phyloP scores from a whole-genome alignment of 2,797 vertebrate species.

The Notolabrus celidotus region DNA sequence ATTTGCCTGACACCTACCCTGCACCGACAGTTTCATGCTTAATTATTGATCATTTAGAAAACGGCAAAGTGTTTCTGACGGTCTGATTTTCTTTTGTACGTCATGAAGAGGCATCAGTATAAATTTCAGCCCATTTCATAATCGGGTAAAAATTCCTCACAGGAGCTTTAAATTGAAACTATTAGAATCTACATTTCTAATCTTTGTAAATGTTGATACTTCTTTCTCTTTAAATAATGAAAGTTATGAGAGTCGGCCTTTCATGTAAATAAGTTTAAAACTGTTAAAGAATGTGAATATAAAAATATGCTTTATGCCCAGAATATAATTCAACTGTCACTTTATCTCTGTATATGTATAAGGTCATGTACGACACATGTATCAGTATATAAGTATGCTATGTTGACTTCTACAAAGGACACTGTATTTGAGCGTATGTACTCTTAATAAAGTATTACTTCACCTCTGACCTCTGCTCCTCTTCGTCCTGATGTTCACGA shows the following conservation, averaged over 20 bases:
- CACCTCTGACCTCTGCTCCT: background rate
- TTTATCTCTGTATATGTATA: conserved; percentile 78
- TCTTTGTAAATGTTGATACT: conserved; percentile 5
- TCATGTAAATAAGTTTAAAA: conserved; percentile 62
- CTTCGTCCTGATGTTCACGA: background rate
- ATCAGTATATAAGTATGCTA: conserved; percentile 76
- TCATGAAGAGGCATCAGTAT: too few species aligned
- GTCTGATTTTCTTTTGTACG: too few species aligned
- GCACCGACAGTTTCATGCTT: too few species aligned
- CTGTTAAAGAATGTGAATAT: conserved; percentile 65
- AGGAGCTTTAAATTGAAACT: conserved; percentile 3
- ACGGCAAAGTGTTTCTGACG: too few species aligned
- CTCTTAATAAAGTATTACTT: conserved; percentile 66
- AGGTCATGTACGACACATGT: conserved; percentile 66
- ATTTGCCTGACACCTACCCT: too few species aligned
- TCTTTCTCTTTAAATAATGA: conserved; percentile 29
- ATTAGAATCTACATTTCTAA: conserved; percentile 4
- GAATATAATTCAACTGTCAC: conserved; percentile 75
- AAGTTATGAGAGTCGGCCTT: background rate
- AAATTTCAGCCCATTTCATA: too few species aligned
- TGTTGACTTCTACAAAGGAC: conserved; percentile 55
- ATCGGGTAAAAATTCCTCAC: too few species aligned
- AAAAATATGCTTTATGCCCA: conserved; percentile 70
- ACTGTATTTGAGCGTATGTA: conserved; percentile 44
- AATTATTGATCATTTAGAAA: too few species aligned